These are phyloP conservation scores for Nephrocerus scutellatus DNA, from an alignment of 2,888 invertebrate species.

Conservation along the genomic window DNA sequence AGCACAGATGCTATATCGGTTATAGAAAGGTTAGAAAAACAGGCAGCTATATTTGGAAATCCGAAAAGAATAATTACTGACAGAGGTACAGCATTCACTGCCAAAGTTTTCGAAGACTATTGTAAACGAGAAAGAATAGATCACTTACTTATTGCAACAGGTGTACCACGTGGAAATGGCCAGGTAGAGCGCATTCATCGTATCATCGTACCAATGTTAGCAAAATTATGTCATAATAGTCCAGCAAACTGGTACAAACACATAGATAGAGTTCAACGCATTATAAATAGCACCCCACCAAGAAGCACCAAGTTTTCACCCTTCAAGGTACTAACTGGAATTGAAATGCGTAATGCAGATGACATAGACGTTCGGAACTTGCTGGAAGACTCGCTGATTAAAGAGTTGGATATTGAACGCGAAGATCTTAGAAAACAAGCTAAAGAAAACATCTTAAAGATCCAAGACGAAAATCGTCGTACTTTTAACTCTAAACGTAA, in stretches of 20 bases:
- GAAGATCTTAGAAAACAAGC: background rate
- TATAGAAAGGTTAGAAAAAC: constrained; percentile 25
- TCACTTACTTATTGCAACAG: constrained; percentile 29
- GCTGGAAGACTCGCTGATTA: constrained; percentile 19
- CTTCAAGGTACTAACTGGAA: too few relatives aligned
- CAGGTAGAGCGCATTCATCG: constrained; percentile 33
- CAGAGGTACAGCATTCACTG: constrained; percentile 37
- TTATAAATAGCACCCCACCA: constrained; percentile 25
- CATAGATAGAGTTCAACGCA: constrained; percentile 24
- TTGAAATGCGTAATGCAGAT: too few relatives aligned
- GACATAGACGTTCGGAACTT: constrained; percentile 15
- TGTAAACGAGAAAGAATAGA: constrained; percentile 26
- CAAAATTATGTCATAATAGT: too few relatives aligned
- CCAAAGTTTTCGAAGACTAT: constrained; percentile 30
- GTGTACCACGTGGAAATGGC: constrained; percentile 35
- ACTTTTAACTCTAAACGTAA: background rate
- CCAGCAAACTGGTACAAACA: constrained; percentile 28
- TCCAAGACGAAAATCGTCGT: constrained; percentile 1
- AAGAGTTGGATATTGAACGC: background rate
- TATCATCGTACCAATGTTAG: constrained; percentile 30
- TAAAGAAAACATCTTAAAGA: constrained; percentile 1
- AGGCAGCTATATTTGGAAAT: constrained; percentile 8
- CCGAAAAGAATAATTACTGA: constrained; percentile 34
- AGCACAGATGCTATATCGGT: constrained; percentile 27
- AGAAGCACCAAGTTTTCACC: too few relatives aligned